Evolutionary conservation across 2,888 invertebrate genomes (phyloP).

Genomic region (Tetropium fuscum): DNA sequence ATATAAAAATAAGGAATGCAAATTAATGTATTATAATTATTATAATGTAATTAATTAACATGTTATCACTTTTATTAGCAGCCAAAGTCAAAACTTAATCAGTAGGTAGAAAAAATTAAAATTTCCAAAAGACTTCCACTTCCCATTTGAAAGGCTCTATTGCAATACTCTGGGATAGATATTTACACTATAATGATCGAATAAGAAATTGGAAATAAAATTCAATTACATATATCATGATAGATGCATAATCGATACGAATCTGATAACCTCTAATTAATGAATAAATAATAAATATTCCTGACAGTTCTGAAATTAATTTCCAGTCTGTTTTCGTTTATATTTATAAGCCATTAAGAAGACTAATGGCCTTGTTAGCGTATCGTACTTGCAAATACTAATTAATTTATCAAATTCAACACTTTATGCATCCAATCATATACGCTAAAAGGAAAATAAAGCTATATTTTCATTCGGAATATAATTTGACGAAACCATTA

Average conservation of each 20-base stretch:
- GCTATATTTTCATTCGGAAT: constrained; percentile 15
- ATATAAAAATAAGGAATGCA: too few species aligned
- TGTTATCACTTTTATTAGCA: too few species aligned
- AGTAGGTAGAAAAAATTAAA: too few species aligned
- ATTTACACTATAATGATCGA: too few species aligned
- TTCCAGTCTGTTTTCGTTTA: constrained; percentile 35
- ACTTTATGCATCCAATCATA: constrained; percentile 26
- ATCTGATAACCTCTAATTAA: constrained; percentile 45
- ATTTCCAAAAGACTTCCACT: too few species aligned
- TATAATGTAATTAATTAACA: too few species aligned
- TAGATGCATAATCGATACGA: constrained; percentile 43
- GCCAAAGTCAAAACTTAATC: too few species aligned
- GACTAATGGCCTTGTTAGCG: constrained; percentile 35
- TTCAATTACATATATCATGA: constrained; percentile 25
- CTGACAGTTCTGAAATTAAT: constrained; percentile 40
- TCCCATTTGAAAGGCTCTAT: too few species aligned
- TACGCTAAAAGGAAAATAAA: constrained; percentile 22
- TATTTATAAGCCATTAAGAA: constrained; percentile 32
- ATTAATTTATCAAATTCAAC: constrained; percentile 31
- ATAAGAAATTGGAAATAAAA: too few species aligned
- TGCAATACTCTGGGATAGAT: too few species aligned
- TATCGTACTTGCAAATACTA: constrained; percentile 26
- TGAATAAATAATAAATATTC: constrained; percentile 47
- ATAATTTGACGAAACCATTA: constrained; percentile 24
- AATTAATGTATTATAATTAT: too few species aligned